Conservation (phyloP, 2,888 invertebrate genomes). For the Spodoptera exigua region DNA sequence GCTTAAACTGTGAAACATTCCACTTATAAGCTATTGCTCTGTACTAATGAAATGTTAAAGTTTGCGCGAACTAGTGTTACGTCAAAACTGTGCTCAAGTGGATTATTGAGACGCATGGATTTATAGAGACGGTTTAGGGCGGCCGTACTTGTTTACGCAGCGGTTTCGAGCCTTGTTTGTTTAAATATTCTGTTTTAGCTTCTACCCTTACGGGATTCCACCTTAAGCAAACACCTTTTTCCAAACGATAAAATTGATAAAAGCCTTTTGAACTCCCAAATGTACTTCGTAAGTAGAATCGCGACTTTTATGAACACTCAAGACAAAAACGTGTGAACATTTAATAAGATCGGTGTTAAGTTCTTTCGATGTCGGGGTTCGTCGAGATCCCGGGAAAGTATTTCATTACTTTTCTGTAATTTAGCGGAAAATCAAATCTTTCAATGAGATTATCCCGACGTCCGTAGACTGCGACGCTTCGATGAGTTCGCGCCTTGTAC, state of each 20-base stretch:
- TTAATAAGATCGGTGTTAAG: slow-evolving; percentile 62
- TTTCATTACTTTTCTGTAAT: slow-evolving; percentile 88
- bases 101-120: slow-evolving; percentile 41
- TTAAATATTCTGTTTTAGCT: too few species aligned
- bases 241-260: background rate
- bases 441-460: slow-evolving; percentile 84
- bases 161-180: background rate
- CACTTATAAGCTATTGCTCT: slow-evolving; percentile 71
- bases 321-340: slow-evolving; percentile 43
- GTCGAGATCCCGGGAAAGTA: slow-evolving; percentile 75
- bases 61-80: slow-evolving; percentile 61
- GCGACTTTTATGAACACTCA: slow-evolving; percentile 10
- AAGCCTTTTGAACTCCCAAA: background rate
- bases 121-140: slow-evolving; percentile 12
- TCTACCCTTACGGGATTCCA: too few species aligned
- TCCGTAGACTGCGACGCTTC: slow-evolving; percentile 67
- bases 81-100: slow-evolving; percentile 43
- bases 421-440: slow-evolving; percentile 88
- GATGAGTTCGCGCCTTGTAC: slow-evolving; percentile 66
- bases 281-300: background rate
- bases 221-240: background rate
- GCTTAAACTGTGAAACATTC: slow-evolving; percentile 76
- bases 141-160: background rate
- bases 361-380: slow-evolving; percentile 67
- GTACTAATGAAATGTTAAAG: slow-evolving; percentile 71